Evolutionary conservation across 2,888 invertebrate species (phyloP).

Genomic region (Scaptomyza reducta): DNA sequence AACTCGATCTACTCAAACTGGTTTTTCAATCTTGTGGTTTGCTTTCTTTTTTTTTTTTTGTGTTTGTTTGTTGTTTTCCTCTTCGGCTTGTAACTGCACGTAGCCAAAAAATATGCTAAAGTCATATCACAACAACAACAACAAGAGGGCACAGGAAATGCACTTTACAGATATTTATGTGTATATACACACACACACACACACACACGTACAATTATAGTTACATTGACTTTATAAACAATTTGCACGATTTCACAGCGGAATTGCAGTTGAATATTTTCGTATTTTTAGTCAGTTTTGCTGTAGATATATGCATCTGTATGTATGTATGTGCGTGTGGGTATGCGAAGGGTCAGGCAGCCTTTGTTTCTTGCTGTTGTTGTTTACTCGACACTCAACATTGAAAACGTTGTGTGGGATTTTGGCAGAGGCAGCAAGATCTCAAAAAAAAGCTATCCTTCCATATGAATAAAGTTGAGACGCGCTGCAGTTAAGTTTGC

Average conservation of each 20-base stretch:
- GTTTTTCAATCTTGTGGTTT: conserved; percentile 58
- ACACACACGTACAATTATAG: conserved; percentile 1
- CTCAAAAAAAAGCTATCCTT: not conserved
- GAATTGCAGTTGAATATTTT: conserved; percentile 51
- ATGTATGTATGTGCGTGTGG: not conserved
- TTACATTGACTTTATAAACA: conserved; percentile 52
- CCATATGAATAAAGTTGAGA: not conserved
- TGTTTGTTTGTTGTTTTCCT: conserved; percentile 22
- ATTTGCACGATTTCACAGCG: conserved; percentile 48
- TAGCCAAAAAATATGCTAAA: conserved; percentile 65
- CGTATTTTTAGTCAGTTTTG: conserved; percentile 6
- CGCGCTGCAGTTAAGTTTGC: too few relatives aligned
- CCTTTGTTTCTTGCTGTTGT: conserved; percentile 22
- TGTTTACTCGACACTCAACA: conserved; percentile 45
- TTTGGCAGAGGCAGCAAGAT: conserved; percentile 22
- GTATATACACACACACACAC: not conserved
- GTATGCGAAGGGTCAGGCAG: conserved; percentile 50
- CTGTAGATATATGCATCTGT: not conserved
- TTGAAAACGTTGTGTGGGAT: conserved; percentile 37
- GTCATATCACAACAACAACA: conserved; percentile 49
- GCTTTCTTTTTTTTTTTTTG: conserved; percentile 51
- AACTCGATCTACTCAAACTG: conserved; percentile 48
- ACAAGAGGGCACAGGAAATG: conserved; percentile 53
- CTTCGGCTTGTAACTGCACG: conserved; percentile 38
- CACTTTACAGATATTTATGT: conserved; percentile 41